Percentiles rank a stretch among this genome's conserved stretches.
These are phyloP conservation scores for Halcyon smyrnensis DNA, from an alignment of 2,797 vertebrate species.

Conservation along the genomic window DNA sequence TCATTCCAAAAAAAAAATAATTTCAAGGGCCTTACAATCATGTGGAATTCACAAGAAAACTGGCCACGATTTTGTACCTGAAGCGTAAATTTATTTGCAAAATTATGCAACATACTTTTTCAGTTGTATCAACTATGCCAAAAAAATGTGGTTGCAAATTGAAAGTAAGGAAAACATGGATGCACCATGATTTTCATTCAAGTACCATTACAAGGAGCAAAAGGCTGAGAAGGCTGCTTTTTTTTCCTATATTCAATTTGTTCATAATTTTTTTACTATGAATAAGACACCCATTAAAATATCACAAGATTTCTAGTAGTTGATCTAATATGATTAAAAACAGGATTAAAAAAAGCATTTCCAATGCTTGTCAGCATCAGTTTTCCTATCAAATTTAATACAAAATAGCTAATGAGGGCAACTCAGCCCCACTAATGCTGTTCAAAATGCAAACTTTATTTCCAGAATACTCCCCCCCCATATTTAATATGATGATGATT, in stretches of 20 bases:
- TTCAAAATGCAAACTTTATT: slow-evolving; percentile 41
- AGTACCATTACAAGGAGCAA: neutral
- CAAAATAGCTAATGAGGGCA: slow-evolving; percentile 39
- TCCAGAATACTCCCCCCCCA: slow-evolving; percentile 11
- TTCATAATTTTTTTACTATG: neutral
- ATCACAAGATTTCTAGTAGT: slow-evolving; percentile 24
- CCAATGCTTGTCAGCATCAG: slow-evolving; percentile 4
- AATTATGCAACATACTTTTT: neutral
- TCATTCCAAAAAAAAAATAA: neutral
- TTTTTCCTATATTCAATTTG: slow-evolving; percentile 5
- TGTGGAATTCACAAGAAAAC: neutral
- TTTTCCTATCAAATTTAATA: slow-evolving; percentile 32
- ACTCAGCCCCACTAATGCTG: neutral
- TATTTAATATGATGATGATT: slow-evolving; percentile 44
- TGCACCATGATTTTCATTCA: neutral
- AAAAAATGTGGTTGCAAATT: neutral
- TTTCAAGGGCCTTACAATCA: neutral
- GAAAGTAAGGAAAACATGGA: slow-evolving; percentile 17
- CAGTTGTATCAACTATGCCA: neutral
- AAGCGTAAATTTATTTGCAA: neutral
- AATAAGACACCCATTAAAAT: slow-evolving; percentile 29
- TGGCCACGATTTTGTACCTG: neutral
- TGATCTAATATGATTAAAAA: slow-evolving; percentile 34
- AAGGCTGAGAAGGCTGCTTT: neutral
- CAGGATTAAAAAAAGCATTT: neutral